Percentiles rank a stretch among this genome's conserved stretches.
phyloP scores from a whole-genome alignment of 1,140 invertebrate species.

The Patella vulgata region DNA sequence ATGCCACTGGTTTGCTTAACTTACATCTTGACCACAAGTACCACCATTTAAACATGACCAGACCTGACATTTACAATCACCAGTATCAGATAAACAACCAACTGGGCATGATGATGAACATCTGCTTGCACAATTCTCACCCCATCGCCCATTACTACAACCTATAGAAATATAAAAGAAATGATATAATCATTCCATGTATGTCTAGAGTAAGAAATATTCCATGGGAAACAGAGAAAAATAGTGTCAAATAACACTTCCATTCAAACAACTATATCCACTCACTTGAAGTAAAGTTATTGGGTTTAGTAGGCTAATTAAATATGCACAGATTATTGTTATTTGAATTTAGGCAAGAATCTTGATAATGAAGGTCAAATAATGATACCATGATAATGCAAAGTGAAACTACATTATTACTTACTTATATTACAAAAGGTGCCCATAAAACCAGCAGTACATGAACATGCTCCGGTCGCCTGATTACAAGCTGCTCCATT shows the following conservation, averaged over 20 bases:
- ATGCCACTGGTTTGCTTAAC: too few species aligned
- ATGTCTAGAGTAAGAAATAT: background rate
- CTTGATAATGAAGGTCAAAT: too few species aligned
- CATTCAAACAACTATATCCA: too few species aligned
- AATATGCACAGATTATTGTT: too few species aligned
- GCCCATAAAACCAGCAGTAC: conserved; percentile 81
- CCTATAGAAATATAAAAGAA: conserved; percentile 16
- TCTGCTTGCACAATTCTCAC: conserved; percentile 31
- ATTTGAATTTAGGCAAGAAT: too few species aligned
- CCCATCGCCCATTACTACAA: conserved; percentile 36
- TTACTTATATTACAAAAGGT: conserved; percentile 73
- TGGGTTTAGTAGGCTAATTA: too few species aligned
- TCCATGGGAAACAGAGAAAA: too few species aligned
- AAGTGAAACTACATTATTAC: too few species aligned
- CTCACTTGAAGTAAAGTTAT: too few species aligned
- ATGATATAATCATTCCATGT: background rate
- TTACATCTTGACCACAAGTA: conserved; percentile 24
- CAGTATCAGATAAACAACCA: conserved; percentile 66
- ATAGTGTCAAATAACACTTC: too few species aligned
- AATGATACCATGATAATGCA: too few species aligned
- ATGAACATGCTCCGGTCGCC: conserved; percentile 79
- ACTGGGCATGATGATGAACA: conserved; percentile 69
- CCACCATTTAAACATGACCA: conserved; percentile 64
- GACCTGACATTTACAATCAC: conserved; percentile 83
- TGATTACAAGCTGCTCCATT: conserved; percentile 67